Base-by-base conservation (phyloP, 1,140 invertebrate species). In the Phthorimaea operculella region DNA sequence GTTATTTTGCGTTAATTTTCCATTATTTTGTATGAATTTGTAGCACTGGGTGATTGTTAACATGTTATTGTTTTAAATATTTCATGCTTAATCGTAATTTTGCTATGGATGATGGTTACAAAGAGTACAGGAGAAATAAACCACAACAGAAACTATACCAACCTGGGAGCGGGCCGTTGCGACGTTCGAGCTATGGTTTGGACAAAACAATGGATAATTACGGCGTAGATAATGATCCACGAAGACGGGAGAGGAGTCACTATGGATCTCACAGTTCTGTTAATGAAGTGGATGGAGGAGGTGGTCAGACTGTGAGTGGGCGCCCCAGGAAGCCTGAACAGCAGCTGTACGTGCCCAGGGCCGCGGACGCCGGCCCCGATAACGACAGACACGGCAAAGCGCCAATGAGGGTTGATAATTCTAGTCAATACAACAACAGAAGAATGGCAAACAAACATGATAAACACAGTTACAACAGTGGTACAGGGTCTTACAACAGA, bases 101-200 rank as follows among this genome's bases (percentile, higher is more conserved):
- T 80, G 79, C 63, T 83, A 87, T 87, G 85, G 85, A 86, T 86
- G 80, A 87, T 85, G 85, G 83, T 55, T 76, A 55, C 69, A 86
- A 79, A 73, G 79, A 83, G 66, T 79, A 77, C 58, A 86, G 74
- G 71, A 83, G 78, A 75, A 81, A 75, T 66, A 87, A 86, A 78
- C 84, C 83, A 63, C 85, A 82, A 74, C 83, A 86, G 72, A 81
- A 85, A 63, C 72, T 85, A 49, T 87, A 87, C 55, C 83, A 79
- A 66, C 82, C 83, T 68, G 83, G 84, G 63, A 86, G 84, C 77
- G 85, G 85, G 33, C 84, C 84, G 54, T 67, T 86, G 48, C 83
- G 82, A 68, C 74, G 84, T 68, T 79, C 80, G 51, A 70, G 76
- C 62, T 79, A 77, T 81, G 80, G 78, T 74, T 68, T 76, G 58